A percentile compares a stretch with the other conserved stretches of the same genome.
phyloP scores from a whole-genome alignment of 2,888 invertebrate genomes.

The Xylocampa areola region DNA sequence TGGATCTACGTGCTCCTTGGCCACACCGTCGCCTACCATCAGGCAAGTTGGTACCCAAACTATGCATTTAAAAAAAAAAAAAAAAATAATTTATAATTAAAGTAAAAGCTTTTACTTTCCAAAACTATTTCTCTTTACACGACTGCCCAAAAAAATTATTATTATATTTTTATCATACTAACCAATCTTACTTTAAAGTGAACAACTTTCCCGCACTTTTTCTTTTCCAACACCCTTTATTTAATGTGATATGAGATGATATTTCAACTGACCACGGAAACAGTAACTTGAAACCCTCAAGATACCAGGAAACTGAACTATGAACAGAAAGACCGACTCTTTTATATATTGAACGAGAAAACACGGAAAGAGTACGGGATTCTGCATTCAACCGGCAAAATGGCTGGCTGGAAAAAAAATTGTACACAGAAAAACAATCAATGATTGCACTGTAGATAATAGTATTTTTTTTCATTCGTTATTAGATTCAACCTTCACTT shows the following conservation, averaged over 20 bases:
- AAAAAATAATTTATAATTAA: too few relatives aligned
- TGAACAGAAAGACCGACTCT: slow-evolving; percentile 18
- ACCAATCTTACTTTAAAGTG: too few relatives aligned
- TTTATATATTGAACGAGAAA: slow-evolving; percentile 30
- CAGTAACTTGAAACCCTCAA: slow-evolving; percentile 17
- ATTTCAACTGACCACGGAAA: slow-evolving; percentile 28
- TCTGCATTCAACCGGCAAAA: slow-evolving; percentile 44
- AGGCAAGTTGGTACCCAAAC: too few relatives aligned
- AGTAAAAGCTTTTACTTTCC: too few relatives aligned
- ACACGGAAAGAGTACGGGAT: slow-evolving; percentile 20
- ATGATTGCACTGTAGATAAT: slow-evolving; percentile 14
- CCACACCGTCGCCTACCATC: too few relatives aligned
- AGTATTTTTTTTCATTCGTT: slow-evolving; percentile 15
- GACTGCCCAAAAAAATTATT: too few relatives aligned
- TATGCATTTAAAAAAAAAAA: too few relatives aligned
- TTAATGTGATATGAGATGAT: slow-evolving; percentile 10
- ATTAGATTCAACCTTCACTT: slow-evolving; percentile 16
- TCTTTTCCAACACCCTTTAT: slow-evolving; percentile 15
- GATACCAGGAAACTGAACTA: slow-evolving; percentile 25
- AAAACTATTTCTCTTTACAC: too few relatives aligned
- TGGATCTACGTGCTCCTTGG: too few relatives aligned
- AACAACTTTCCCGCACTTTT: too few relatives aligned
- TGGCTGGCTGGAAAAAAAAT: slow-evolving; percentile 27
- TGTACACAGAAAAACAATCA: background rate
- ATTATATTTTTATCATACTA: too few relatives aligned